phyloP scores from a whole-genome alignment of 2,113 vertebrate species.

The Crotalus horridus region DNA sequence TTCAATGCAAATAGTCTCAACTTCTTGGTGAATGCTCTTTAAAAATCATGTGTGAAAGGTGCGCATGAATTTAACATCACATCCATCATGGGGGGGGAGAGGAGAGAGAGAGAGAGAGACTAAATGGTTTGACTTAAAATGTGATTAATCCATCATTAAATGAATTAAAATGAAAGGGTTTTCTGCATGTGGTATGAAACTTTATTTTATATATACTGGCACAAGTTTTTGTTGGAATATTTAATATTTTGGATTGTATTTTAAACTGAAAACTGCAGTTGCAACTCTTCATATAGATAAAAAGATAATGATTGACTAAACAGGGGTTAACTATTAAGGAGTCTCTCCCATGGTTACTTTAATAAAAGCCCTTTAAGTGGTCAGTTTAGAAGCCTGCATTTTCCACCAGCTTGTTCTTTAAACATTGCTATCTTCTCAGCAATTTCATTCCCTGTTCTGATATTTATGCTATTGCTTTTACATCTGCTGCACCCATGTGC shows the following conservation, averaged over 20 bases:
- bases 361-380: neutral
- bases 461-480: neutral
- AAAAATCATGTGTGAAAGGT: neutral
- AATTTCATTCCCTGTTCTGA: neutral
- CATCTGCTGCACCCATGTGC: fast-evolving
- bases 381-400: neutral
- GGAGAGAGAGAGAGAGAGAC: neutral
- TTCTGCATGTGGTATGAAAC: neutral
- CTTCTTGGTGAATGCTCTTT: neutral
- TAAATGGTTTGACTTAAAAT: neutral
- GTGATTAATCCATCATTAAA: neutral
- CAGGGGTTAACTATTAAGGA: neutral
- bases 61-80: neutral
- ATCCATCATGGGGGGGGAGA: neutral
- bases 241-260: neutral
- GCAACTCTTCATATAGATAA: neutral
- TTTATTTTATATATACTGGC: neutral
- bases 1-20: neutral
- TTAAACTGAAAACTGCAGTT: neutral
- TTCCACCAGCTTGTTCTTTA: neutral
- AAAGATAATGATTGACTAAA: neutral
- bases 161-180: neutral
- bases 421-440: neutral
- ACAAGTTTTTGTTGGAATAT: neutral
- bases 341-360: neutral